Percentiles rank a stretch among this genome's conserved stretches.
phyloP scores from a whole-genome alignment of 2,888 invertebrate species.

The Muschampia plurimacula region DNA sequence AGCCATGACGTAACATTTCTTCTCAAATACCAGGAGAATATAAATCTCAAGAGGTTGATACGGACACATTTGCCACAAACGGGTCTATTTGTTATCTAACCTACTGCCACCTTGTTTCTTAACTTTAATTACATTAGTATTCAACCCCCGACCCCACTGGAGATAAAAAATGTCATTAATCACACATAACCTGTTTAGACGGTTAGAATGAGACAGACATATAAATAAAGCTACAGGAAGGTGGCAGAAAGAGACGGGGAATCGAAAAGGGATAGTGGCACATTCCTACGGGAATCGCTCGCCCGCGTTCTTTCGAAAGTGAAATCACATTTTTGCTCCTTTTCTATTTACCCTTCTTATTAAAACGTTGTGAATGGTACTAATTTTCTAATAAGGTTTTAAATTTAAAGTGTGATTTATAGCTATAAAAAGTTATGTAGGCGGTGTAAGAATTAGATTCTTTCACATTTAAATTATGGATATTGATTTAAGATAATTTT shows the following conservation, averaged over 20 bases:
- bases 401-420: conserved; percentile 57
- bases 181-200: conserved; percentile 72
- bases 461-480: conserved; percentile 23
- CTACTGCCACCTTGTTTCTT: conserved; percentile 43
- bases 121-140: conserved; percentile 65
- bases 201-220: conserved; percentile 40
- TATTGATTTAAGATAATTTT: conserved; percentile 29
- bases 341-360: conserved; percentile 52
- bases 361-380: conserved; percentile 59
- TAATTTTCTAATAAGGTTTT: conserved; percentile 60
- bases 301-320: conserved; percentile 68
- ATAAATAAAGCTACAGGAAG: conserved; percentile 18
- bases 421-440: conserved; percentile 48
- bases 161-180: conserved; percentile 67
- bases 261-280: conserved; percentile 67
- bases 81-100: conserved; percentile 29
- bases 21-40: conserved; percentile 63
- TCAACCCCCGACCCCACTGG: conserved; percentile 51
- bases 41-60: conserved; percentile 47
- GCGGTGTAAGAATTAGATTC: conserved; percentile 55
- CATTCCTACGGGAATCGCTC: conserved; percentile 69
- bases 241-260: conserved; percentile 53
- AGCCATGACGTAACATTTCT: conserved; percentile 64
- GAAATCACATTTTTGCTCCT: conserved; percentile 60
- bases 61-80: conserved; percentile 8